phyloP scores from a whole-genome alignment of 1,140 invertebrate genomes.

The Eubasilissa regina region DNA sequence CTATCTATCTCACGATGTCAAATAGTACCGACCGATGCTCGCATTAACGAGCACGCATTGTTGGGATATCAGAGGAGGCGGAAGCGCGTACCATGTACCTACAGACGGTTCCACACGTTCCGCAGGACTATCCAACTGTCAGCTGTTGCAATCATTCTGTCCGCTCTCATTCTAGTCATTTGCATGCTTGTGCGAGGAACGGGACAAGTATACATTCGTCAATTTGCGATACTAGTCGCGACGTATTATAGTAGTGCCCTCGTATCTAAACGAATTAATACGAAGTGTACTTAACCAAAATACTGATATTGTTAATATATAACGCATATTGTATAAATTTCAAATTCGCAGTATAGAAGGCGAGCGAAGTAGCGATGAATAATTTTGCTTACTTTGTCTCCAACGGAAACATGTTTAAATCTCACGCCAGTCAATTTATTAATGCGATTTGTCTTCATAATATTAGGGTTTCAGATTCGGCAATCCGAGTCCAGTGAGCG shows the following conservation, averaged over 20 bases:
- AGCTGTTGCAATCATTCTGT: constrained; percentile 29
- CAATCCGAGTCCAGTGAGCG: neutral
- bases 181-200: constrained; percentile 21
- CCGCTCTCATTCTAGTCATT: constrained; percentile 26
- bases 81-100: constrained; percentile 8
- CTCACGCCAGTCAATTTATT: constrained; percentile 19
- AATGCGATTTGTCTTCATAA: constrained; percentile 39
- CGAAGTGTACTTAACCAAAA: constrained; percentile 44
- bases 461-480: neutral
- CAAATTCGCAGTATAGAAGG: neutral
- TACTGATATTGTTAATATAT: constrained; percentile 26
- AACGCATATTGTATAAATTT: neutral
- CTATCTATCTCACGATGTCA: too few relatives aligned
- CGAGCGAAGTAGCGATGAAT: constrained; percentile 13
- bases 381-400: neutral
- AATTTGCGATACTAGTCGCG: constrained; percentile 36
- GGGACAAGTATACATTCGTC: constrained; percentile 28
- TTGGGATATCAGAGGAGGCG: constrained; percentile 23
- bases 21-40: neutral
- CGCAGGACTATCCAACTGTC: constrained; percentile 27
- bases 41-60: constrained; percentile 14
- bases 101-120: constrained; percentile 33
- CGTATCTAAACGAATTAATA: constrained; percentile 34
- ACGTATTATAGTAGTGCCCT: constrained; percentile 33
- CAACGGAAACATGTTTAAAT: constrained; percentile 32